Evolutionary conservation across 2,797 vertebrate species (phyloP).

Genomic region (Chelonia mydas): DNA sequence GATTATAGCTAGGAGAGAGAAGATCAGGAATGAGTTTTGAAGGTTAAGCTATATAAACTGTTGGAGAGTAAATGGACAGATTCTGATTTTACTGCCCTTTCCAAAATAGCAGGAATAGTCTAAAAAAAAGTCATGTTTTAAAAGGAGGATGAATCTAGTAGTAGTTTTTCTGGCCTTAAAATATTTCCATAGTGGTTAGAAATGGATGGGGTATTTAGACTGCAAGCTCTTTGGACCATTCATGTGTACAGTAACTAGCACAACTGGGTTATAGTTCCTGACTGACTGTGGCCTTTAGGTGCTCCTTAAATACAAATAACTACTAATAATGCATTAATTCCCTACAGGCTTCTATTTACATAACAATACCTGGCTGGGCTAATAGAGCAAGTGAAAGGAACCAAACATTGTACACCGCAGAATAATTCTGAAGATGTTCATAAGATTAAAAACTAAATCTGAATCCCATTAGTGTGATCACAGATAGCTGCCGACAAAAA

Average conservation of each 20-base stretch:
- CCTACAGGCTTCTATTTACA: neutral
- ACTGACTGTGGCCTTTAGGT: neutral
- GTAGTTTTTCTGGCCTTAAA: neutral
- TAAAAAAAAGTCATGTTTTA: neutral
- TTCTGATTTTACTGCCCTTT: neutral
- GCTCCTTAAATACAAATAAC: neutral
- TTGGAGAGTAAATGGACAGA: slow-evolving; percentile 8
- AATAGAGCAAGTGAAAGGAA: neutral
- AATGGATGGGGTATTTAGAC: neutral
- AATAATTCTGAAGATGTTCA: neutral
- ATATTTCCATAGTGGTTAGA: neutral
- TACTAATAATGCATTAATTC: neutral
- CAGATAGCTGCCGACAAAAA: neutral
- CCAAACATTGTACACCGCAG: neutral
- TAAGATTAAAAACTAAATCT: neutral
- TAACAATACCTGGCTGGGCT: neutral
- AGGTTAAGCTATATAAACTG: neutral
- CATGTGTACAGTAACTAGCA: neutral
- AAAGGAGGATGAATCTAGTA: neutral
- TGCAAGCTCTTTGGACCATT: neutral
- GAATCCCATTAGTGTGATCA: neutral
- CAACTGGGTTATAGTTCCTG: neutral
- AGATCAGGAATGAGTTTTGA: neutral
- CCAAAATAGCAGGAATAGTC: slow-evolving; percentile 7
- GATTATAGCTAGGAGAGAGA: neutral